Evolutionary conservation across 2,113 vertebrate genomes (phyloP), one percentile per base, ranked within the genome.

Genomic region (Notarius lentiginosus): DNA sequence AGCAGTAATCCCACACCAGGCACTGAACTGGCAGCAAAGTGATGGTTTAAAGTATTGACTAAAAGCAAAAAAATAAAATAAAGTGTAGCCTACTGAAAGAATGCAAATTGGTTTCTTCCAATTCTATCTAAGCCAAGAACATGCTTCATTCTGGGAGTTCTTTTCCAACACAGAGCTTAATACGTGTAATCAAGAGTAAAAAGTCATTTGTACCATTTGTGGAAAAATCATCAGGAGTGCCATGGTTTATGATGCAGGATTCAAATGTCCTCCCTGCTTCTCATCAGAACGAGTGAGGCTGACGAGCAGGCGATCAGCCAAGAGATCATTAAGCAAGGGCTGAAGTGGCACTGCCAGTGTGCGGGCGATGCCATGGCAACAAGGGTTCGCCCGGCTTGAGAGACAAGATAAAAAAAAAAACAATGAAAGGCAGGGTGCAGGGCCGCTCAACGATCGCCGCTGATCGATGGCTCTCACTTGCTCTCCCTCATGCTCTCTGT

Each of bases 281-380:
- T 93, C 90, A 91, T 91, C 93, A 93, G 92, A 93, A 86, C 90
- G 91, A 93, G 93, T 92, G 92, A 92, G 91, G 93, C 94, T 94
- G 94, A 94, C 94, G 94, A 95, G 94, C 93, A 94, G 94, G 94
- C 94, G 93, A 94, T 95, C 94, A 95, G 95, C 94, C 94, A 95
- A 95, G 94, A 95, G 94, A 95, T 96, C 95, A 96, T 95, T 96
- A 95, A 95, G 94, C 94, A 94, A 93, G 93, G 94, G 94, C 93
- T 95, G 93, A 95, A 95, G 94, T 95, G 94, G 93, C 95, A 96
- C 94, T 93, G 93, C 93, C 94, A 95, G 93, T 92, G 90, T 89
- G 90, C 79, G 91, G 91, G 88, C 90, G 91, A 89, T 92, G 93
- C 94, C 95, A 96, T 96, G 95, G 95, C 94, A 96, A 96, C 95